A percentile compares a stretch with the other conserved stretches of the same genome.
phyloP scores from a whole-genome alignment of 2,797 vertebrate species.

The Rhyacichthys aspro region DNA sequence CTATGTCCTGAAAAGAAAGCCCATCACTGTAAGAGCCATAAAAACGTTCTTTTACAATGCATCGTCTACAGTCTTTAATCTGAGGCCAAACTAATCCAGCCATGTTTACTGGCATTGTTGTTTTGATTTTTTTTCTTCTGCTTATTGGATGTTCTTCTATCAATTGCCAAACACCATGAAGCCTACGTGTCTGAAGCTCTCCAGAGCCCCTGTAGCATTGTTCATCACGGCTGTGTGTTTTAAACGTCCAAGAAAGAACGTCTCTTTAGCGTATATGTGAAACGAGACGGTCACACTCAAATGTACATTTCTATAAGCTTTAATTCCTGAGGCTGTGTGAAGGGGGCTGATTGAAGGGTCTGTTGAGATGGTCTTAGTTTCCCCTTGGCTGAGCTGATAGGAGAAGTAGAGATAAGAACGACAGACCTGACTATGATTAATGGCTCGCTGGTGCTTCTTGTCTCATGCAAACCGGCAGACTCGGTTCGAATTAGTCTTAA shows the following conservation, averaged over 20 bases:
- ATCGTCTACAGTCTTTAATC: conserved; percentile 36
- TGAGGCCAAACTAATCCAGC: conserved; percentile 41
- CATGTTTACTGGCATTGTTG: conserved; percentile 38
- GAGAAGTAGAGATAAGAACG: conserved; percentile 50
- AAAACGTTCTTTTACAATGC: conserved; percentile 25
- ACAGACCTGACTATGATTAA: conserved; percentile 66
- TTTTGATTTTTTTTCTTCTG: conserved; percentile 18
- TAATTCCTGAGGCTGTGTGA: conserved; percentile 45
- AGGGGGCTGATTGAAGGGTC: conserved; percentile 60
- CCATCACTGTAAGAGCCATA: conserved; percentile 9
- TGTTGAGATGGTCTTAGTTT: conserved; percentile 57
- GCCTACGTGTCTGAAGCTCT: conserved; percentile 39
- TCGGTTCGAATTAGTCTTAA: conserved; percentile 39
- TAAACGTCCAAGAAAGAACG: conserved; percentile 19
- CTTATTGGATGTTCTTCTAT: conserved; percentile 48
- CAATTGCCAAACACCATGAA: conserved; percentile 44
- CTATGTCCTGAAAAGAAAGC: conserved; percentile 19
- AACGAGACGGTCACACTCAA: conserved; percentile 31
- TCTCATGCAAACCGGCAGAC: conserved; percentile 50
- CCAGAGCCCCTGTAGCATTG: conserved; percentile 24
- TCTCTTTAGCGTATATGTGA: conserved; percentile 30
- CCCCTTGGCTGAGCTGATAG: conserved; percentile 59
- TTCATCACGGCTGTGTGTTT: conserved; percentile 31
- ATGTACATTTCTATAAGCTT: conserved; percentile 37
- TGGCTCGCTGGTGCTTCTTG: conserved; percentile 44